Evolutionary conservation across 2,888 invertebrate genomes (phyloP).

Genomic region (Lepidochitona cinerea): DNA sequence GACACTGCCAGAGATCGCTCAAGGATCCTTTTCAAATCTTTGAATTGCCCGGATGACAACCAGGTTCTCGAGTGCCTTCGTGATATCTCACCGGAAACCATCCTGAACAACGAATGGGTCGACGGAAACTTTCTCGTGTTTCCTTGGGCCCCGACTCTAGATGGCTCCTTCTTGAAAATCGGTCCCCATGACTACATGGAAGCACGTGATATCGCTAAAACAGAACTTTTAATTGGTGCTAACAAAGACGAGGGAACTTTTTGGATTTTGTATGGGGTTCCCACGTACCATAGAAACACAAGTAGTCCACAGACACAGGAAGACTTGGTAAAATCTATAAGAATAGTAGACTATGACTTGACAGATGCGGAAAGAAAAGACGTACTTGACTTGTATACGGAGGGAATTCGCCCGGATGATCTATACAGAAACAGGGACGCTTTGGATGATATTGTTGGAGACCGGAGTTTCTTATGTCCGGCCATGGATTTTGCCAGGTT

Average conservation of each 20-base stretch:
- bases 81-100: constrained; percentile 10
- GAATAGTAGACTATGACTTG: constrained; percentile 31
- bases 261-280: constrained; percentile 90
- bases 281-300: constrained; percentile 71
- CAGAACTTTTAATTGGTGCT: constrained; percentile 89
- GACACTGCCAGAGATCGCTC: constrained; percentile 84
- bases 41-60: constrained; percentile 33
- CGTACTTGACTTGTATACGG: constrained; percentile 85
- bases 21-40: constrained; percentile 64
- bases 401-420: constrained; percentile 81
- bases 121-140: constrained; percentile 80
- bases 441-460: constrained; percentile 92
- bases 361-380: constrained; percentile 81
- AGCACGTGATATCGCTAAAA: constrained; percentile 86
- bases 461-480: constrained; percentile 90
- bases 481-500: constrained; percentile 91
- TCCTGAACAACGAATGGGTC: constrained; percentile 37
- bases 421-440: constrained; percentile 79
- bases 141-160: constrained; percentile 92
- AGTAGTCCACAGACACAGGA: constrained; percentile 27
- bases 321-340: constrained; percentile 21
- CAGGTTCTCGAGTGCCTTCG: constrained; percentile 36
- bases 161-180: constrained; percentile 90
- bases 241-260: constrained; percentile 95
- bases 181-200: constrained; percentile 76